Evolutionary conservation across 2,113 vertebrate species (phyloP), one percentile per base, ranked within the genome.

Genomic region (Apodemus speciosus): DNA sequence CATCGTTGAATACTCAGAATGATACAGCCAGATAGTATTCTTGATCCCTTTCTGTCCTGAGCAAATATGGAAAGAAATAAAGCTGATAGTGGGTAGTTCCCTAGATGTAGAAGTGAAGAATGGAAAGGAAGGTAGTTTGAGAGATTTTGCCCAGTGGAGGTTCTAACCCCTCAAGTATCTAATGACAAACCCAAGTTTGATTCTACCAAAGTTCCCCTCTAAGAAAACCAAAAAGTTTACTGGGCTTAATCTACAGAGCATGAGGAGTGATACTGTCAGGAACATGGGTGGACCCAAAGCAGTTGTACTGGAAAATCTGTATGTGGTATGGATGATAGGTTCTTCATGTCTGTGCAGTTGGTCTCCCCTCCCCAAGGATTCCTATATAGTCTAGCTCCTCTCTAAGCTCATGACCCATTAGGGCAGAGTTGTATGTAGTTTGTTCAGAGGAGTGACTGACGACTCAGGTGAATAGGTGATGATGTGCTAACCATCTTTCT

Each of bases 1-100:
- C 95, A 60, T 88, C 94, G 88, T 73, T 62, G 81, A 40, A 93
- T 85, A 66, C 62, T 77, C n/a, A 95, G 68, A 75, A 23, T 89
- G 38, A 83, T 51, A 69, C 66, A 73, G 40, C 69, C 80, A 92
- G 68, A 60, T 35, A 91, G 88, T 92, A 58, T 73, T n/a, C 51
- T 77, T 79, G 4, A 15, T 49, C 60, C 23, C 30, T 25, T 9
- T 9, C 0, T 40, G 30, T 1, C 0, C n/a, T 83, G 38, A 93
- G 43, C 84, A 96, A 32, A 43, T 20, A 0, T 68, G 6, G 49
- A 85, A 18, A 49, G 60, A 58, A 88, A 8, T 35, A 53, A n/a
- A 66, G 20, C 11, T 87, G 27, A 35, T 35, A 46, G 35, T 62
- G 0, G 6, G 8, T 80, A 10, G 14, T 35, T 53, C 8, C 58